Evolutionary conservation across 2,797 vertebrate genomes (phyloP).

Genomic region (Yasuhikotakia modesta): DNA sequence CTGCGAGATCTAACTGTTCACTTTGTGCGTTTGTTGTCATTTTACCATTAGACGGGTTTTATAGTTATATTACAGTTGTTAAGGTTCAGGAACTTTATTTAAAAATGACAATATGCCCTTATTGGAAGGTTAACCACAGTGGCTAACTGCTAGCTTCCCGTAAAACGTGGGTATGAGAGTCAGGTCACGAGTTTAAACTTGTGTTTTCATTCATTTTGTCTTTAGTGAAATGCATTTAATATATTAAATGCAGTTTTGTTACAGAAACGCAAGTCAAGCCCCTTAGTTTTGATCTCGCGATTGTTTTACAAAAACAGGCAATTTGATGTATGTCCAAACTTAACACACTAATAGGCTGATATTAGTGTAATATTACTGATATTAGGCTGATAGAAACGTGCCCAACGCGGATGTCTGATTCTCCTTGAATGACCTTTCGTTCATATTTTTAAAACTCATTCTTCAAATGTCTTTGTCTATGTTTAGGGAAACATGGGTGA

Average conservation of each 20-base stretch:
- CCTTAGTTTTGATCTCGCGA: background rate
- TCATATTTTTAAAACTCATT: too few relatives aligned
- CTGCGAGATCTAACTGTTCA: background rate
- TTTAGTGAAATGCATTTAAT: background rate
- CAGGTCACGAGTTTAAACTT: too few relatives aligned
- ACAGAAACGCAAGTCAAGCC: background rate
- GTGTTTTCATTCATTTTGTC: too few relatives aligned
- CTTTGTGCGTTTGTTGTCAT: too few relatives aligned
- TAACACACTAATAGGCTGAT: too few relatives aligned
- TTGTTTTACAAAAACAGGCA: too few relatives aligned
- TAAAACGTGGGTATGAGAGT: too few relatives aligned
- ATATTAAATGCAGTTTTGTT: background rate
- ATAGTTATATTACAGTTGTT: background rate
- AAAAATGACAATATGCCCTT: background rate
- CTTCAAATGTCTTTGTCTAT: background rate
- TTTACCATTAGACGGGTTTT: fast-evolving
- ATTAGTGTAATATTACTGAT: too few relatives aligned
- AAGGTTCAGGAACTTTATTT: background rate
- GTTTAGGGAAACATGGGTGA: constrained; percentile 74
- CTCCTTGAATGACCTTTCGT: constrained; percentile 55
- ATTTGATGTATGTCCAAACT: too few relatives aligned
- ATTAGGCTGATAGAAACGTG: background rate
- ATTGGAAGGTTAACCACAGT: background rate
- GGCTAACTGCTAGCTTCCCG: constrained; percentile 13
- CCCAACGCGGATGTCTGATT: background rate